Conservation (phyloP, 2,888 invertebrate genomes). For the Heliconius aoede region DNA sequence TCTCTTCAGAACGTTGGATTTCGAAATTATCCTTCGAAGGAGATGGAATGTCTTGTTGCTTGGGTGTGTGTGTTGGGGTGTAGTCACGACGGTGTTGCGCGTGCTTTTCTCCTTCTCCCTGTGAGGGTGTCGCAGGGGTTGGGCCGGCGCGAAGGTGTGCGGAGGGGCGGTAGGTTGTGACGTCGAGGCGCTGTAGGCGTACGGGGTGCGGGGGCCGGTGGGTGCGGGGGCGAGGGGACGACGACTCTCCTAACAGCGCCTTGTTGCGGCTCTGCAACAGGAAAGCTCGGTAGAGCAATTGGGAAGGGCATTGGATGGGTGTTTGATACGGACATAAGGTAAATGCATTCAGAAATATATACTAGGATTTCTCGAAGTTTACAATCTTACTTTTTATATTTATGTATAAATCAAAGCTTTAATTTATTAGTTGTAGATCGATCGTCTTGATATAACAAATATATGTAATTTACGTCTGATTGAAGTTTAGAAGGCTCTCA, state of each 20-base stretch:
- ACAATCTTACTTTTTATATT: background rate
- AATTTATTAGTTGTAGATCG: background rate
- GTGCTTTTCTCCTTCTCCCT: slow-evolving; percentile 50
- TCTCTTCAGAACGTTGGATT: slow-evolving; percentile 32
- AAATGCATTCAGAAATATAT: background rate
- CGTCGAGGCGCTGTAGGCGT: slow-evolving; percentile 62
- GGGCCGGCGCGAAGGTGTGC: slow-evolving; percentile 62
- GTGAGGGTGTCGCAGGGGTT: slow-evolving; percentile 51
- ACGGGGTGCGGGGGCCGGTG: slow-evolving; percentile 54
- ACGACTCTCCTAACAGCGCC: slow-evolving; percentile 62
- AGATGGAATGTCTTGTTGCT: slow-evolving; percentile 54
- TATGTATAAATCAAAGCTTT: background rate
- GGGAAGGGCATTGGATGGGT: slow-evolving; percentile 47
- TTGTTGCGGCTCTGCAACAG: slow-evolving; percentile 82
- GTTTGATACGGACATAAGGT: slow-evolving; percentile 1
- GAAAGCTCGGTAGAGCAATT: slow-evolving; percentile 62
- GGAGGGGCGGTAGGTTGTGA: slow-evolving; percentile 71
- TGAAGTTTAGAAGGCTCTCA: slow-evolving; percentile 8
- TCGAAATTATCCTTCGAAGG: slow-evolving; percentile 38
- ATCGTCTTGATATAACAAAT: background rate
- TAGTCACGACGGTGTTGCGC: slow-evolving; percentile 66
- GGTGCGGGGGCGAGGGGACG: slow-evolving; percentile 47
- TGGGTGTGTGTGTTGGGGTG: slow-evolving; percentile 50
- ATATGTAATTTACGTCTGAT: background rate
- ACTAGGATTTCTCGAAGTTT: background rate